Evolutionary conservation across 2,888 invertebrate species (phyloP).

Genomic region (Drosophila meridionalis): DNA sequence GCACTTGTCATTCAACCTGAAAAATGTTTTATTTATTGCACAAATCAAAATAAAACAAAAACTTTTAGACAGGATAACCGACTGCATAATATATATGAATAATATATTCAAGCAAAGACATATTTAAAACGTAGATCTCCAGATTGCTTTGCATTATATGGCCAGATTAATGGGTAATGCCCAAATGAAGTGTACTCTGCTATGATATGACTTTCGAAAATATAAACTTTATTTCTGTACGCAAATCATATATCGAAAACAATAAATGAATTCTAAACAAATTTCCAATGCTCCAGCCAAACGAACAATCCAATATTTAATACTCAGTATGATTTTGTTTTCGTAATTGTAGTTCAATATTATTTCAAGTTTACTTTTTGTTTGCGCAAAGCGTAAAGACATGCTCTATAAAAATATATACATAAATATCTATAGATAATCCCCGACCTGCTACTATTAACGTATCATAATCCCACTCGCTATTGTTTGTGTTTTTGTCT

Average conservation of each 20-base stretch:
- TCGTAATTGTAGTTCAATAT: conserved; percentile 17
- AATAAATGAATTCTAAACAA: neutral
- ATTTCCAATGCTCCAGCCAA: conserved; percentile 18
- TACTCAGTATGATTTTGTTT: neutral
- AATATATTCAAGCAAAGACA: too few relatives aligned
- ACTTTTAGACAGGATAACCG: neutral
- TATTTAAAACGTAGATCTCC: too few relatives aligned
- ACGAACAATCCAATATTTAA: neutral
- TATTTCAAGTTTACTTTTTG: conserved; percentile 12
- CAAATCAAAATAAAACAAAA: neutral
- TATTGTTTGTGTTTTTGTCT: conserved; percentile 74
- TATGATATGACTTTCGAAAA: neutral
- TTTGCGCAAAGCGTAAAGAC: conserved; percentile 12
- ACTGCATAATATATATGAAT: neutral
- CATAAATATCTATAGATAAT: conserved; percentile 17
- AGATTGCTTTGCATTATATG: too few relatives aligned
- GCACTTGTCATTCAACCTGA: neutral
- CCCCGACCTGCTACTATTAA: conserved; percentile 32
- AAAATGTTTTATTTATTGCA: neutral
- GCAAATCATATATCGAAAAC: neutral
- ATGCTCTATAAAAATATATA: conserved; percentile 12
- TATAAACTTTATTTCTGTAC: neutral
- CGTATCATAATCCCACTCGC: conserved; percentile 75
- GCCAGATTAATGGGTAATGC: neutral
- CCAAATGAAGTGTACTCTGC: neutral